phyloP scores from a whole-genome alignment of 2,113 vertebrate species.

The Passer domesticus region DNA sequence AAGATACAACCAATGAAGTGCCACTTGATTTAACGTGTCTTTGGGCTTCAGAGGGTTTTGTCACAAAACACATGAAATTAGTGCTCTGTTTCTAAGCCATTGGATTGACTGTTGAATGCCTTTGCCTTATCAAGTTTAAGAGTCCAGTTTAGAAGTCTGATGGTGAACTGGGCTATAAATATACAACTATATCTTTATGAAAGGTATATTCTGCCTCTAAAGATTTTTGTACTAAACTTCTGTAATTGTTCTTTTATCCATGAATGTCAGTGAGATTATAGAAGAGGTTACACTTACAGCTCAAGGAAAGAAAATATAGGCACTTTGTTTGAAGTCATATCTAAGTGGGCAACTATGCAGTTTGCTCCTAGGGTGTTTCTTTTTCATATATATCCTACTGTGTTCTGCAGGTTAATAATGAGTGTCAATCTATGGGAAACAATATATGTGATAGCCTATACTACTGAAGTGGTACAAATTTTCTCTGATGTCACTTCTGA shows the following conservation, averaged over 20 bases:
- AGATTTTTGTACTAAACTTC: neutral
- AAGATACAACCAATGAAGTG: neutral
- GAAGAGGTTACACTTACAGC: neutral
- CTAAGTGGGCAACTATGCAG: neutral
- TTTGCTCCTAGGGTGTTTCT: neutral
- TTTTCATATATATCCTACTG: neutral
- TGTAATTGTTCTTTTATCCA: neutral
- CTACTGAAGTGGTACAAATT: neutral
- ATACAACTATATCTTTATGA: neutral
- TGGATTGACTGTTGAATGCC: neutral
- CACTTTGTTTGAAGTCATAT: neutral
- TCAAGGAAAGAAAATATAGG: neutral
- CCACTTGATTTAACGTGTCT: neutral
- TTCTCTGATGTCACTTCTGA: neutral
- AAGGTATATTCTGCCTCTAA: neutral
- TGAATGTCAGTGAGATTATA: neutral
- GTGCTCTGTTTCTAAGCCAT: rapidly evolving
- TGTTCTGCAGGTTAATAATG: neutral
- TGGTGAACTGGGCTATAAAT: neutral
- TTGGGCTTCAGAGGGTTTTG: neutral
- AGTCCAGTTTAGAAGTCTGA: neutral
- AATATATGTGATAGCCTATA: neutral
- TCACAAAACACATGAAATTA: neutral
- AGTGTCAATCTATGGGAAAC: neutral
- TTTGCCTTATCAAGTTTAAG: neutral